Evolutionary conservation across 2,113 vertebrate species (phyloP).

Genomic region (Sebastes fasciatus): DNA sequence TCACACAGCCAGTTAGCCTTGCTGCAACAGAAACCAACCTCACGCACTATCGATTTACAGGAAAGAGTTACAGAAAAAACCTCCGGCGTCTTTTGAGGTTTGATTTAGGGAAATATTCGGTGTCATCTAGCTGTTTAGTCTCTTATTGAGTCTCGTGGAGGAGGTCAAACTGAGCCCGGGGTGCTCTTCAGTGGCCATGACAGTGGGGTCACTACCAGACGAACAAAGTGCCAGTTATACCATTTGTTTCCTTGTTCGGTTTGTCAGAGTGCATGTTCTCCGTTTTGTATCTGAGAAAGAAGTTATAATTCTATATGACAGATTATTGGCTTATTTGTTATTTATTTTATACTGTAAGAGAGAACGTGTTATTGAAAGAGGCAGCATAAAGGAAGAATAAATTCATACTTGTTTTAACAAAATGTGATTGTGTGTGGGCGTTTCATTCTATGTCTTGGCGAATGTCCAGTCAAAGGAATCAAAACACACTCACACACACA

Average conservation of each 20-base stretch:
- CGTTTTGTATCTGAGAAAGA: slow-evolving; percentile 60
- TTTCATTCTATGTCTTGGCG: slow-evolving; percentile 66
- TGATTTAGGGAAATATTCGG: slow-evolving; percentile 34
- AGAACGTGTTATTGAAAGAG: slow-evolving; percentile 45
- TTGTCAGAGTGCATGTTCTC: slow-evolving; percentile 43
- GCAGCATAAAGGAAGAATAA: slow-evolving; percentile 71
- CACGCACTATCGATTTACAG: not conserved
- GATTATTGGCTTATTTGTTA: slow-evolving; percentile 41
- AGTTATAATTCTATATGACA: slow-evolving; percentile 42
- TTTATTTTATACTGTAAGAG: slow-evolving; percentile 70
- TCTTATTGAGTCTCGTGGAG: slow-evolving; percentile 42
- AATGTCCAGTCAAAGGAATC: slow-evolving; percentile 48
- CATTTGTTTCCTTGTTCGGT: slow-evolving; percentile 44
- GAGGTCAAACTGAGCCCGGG: slow-evolving; percentile 77
- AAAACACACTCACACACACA: slow-evolving; percentile 13
- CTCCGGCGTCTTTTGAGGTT: not conserved
- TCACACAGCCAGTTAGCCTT: slow-evolving; percentile 34
- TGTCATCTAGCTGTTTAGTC: slow-evolving; percentile 25
- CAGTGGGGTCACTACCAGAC: slow-evolving; percentile 71
- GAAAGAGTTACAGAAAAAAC: not conserved
- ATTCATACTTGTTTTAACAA: slow-evolving; percentile 80
- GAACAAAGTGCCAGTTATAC: slow-evolving; percentile 81
- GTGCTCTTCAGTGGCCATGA: slow-evolving; percentile 78
- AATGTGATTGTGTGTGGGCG: slow-evolving; percentile 57
- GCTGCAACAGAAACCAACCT: not conserved